Evolutionary conservation across 2,113 vertebrate species (phyloP), one percentile per base, ranked within the genome.

Genomic region (Tichodroma muraria): DNA sequence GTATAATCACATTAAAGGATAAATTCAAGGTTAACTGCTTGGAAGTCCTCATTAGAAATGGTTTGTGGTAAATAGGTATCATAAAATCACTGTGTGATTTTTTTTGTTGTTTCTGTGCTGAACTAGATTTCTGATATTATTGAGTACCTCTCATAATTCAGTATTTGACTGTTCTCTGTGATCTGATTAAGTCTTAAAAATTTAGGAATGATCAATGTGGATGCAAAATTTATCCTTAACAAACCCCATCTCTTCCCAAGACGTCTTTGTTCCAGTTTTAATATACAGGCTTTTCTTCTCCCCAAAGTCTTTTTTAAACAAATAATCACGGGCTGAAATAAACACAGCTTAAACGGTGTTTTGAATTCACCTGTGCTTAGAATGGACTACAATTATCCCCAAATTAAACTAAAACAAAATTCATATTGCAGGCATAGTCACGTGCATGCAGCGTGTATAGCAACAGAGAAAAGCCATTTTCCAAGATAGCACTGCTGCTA

Each of bases 381-480:
- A 45, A 23, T 38, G 15, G 65, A 72, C 56, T 57, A 61, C 45
- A 83, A 65, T 25, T 40, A 70, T 9, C 15, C 8, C n/a, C 33
- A 49, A 30, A 17, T 69, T 53, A 35, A 57, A 54, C 28, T n/a
- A 38, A 88, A 65, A 30, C 6, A 1, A 17, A 78, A 71, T 63
- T 70, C 18, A 28, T 20, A 47, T n/a, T 7, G 10, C 31, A 75
- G 77, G 14, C 25, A 25, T 2, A 57, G 7, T 23, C 40, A 12
- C 4, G 2, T 15, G 4, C 21, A 31, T 14, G 15, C 60, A 65
- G 15, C 1, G 0, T 25, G 27, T 8, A 25, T 9, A 21, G 53
- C 73, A 72, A 53, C 5, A 54, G 24, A 16, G 15, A 18, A 88
- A 57, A 75, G 33, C 11, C 7, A 6, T 50, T 54, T 60, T 9